A percentile compares a stretch with the other conserved stretches of the same genome.
These are phyloP conservation scores for Bradypodion ventrale DNA, from an alignment of 2,797 vertebrate species.

Conservation along the genomic window DNA sequence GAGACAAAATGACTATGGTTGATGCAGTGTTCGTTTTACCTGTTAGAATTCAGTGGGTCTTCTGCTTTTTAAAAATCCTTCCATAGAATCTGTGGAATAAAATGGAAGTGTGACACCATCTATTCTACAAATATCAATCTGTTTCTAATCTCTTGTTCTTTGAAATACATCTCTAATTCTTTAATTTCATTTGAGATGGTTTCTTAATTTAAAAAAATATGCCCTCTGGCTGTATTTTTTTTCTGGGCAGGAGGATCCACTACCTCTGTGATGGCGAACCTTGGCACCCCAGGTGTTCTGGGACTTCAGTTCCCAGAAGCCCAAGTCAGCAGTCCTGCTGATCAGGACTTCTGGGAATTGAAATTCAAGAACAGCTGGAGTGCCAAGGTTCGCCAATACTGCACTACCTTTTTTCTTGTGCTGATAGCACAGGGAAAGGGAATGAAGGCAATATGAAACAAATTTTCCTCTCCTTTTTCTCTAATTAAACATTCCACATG, in stretches of 20 bases:
- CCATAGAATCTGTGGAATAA: neutral
- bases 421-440: neutral
- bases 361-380: too few species aligned
- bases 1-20: neutral
- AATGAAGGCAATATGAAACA: neutral
- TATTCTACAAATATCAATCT: neutral
- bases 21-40: neutral
- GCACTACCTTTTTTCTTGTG: too few species aligned
- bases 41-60: neutral
- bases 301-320: too few species aligned
- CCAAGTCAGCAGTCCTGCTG: too few species aligned
- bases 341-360: too few species aligned
- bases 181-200: neutral
- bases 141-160: neutral
- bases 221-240: neutral
- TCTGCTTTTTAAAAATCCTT: too few species aligned
- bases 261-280: too few species aligned
- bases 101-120: neutral
- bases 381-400: too few species aligned
- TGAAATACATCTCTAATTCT: neutral
- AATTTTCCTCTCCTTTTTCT: neutral
- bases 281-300: too few species aligned
- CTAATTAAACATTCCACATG: too few species aligned
- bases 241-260: neutral
- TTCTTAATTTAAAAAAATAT: neutral